These are phyloP conservation scores for Myotis brandtii DNA, from an alignment of 2,113 vertebrate species.

Conservation along the genomic window DNA sequence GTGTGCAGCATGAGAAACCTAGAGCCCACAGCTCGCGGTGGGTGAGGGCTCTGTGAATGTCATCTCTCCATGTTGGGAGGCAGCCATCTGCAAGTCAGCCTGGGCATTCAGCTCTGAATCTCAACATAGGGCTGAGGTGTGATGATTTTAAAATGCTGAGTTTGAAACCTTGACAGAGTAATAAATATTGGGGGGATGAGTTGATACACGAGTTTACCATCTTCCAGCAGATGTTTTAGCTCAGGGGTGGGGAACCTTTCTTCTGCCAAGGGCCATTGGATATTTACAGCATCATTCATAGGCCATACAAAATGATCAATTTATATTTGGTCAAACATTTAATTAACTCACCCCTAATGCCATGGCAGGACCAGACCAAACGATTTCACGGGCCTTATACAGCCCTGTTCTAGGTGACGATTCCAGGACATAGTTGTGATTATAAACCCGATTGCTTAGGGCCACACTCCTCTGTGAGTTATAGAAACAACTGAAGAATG, in stretches of 20 bases:
- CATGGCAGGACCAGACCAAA: too few species aligned
- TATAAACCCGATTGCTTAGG: not conserved
- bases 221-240: not conserved
- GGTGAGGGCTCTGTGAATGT: fast-evolving
- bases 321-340: too few species aligned
- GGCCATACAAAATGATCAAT: too few species aligned
- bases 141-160: not conserved
- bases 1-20: not conserved
- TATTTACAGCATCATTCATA: too few species aligned
- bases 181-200: not conserved
- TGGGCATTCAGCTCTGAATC: too few species aligned
- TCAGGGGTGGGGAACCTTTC: too few species aligned
- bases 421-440: not conserved
- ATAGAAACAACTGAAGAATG: not conserved
- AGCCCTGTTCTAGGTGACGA: not conserved
- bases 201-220: not conserved
- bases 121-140: not conserved
- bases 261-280: too few species aligned
- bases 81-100: not conserved
- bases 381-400: too few species aligned
- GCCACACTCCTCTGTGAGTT: not conserved
- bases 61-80: not conserved
- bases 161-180: not conserved
- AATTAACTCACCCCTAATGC: too few species aligned
- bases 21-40: not conserved